Evolutionary conservation across 2,113 vertebrate genomes (phyloP).

Genomic region (Apteryx mantelli): DNA sequence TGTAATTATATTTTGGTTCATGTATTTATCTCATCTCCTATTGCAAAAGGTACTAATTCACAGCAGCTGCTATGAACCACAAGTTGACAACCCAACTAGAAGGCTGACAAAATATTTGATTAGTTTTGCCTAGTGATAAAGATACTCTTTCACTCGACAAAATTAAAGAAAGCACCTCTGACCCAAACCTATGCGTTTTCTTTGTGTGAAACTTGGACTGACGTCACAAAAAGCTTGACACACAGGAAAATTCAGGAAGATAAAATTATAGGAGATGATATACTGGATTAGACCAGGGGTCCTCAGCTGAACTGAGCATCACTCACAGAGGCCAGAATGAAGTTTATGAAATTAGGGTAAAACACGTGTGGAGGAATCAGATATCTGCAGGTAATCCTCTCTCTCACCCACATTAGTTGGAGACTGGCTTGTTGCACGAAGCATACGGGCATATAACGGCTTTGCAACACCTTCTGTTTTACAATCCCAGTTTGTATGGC

Average conservation of each 20-base stretch:
- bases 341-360: neutral
- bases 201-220: neutral
- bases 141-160: neutral
- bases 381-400: neutral
- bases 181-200: neutral
- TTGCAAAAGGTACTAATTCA: neutral
- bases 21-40: neutral
- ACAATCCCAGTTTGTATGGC: no score
- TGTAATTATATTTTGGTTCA: neutral
- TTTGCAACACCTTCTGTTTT: neutral
- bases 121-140: neutral
- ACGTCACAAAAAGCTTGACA: neutral
- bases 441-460: neutral
- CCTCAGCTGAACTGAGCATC: neutral
- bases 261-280: neutral
- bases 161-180: neutral
- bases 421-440: neutral
- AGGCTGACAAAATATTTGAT: neutral
- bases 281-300: neutral
- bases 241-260: neutral
- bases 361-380: fast-evolving
- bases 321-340: neutral
- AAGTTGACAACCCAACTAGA: neutral
- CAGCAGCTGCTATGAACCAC: neutral
- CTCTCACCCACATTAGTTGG: neutral